Base-by-base conservation (phyloP, 1,140 invertebrate genomes). In the Lordiphosa mommai region DNA sequence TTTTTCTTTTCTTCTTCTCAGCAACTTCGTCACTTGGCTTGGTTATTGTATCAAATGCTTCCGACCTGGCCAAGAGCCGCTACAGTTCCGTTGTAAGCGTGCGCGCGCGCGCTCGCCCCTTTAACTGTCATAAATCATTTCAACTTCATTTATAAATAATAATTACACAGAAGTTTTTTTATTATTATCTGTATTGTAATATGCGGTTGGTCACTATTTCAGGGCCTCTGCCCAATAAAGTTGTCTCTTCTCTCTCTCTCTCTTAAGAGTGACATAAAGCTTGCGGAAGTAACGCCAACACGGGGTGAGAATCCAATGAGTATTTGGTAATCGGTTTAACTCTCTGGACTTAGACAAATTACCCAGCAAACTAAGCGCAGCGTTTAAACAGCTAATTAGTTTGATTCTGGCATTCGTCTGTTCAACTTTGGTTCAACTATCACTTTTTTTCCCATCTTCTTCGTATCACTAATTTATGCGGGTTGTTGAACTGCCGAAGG, bases 51-150 rank as follows among this genome's bases (percentile, higher is more conserved):
- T 53, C 48, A 55, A 37, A 66, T 37, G 41, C 63, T 67, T 67
- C 65, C 63, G 63, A 51, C 9, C n/a, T 9, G 27, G 33, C 36
- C 30, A 30, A 34, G 57, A 58, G 17, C 41, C n/a, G 5, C 9
- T 5, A 6, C 36, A 43, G 41, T 46, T 43, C 14, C 12, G 40
- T 17, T 82, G 76, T 82, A 84, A 82, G 61, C 58, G 77, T 69
- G 53, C 61, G 20, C 20, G 20, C 60, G 27, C 53, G 51, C 71
- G 38, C 10, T 41, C 17, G 17, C 17, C 17, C 17, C 17, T 20
- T 20, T 61, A 51, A 23, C 55, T 76, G 67, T 77, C 76, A 82
- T 82, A 82, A 82, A 82, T 82, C 76, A 82, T 82, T 82, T 84
- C 51, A 66, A 84, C 64, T 72, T 79, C 73, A 79, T 82, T 82